A percentile compares a stretch with the other conserved stretches of the same genome.
Conservation (phyloP, 2,888 invertebrate genomes). For the Caradrina kadenii region DNA sequence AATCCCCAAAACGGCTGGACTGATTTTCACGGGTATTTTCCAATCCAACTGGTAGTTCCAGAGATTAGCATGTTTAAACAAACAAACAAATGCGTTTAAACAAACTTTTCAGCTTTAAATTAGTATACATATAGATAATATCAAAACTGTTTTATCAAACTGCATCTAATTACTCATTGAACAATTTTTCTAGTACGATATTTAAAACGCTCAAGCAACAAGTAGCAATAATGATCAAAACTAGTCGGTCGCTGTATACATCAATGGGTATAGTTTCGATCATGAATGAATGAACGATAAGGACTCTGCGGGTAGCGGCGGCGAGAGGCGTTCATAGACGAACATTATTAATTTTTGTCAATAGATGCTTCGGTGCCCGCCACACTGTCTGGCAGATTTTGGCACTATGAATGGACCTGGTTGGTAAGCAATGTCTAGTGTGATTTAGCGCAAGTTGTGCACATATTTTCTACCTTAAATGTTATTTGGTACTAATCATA, state of each 20-base stretch:
- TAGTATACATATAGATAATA: too few relatives aligned
- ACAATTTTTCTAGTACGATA: not conserved
- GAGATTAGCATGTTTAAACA: too few relatives aligned
- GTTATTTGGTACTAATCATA: too few relatives aligned
- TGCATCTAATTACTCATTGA: too few relatives aligned
- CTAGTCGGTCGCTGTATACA: constrained; percentile 37
- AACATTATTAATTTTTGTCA: constrained; percentile 59
- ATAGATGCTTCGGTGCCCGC: constrained; percentile 44
- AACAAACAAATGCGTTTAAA: too few relatives aligned
- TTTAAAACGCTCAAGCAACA: constrained; percentile 16
- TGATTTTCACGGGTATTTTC: too few relatives aligned
- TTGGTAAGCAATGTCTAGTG: not conserved
- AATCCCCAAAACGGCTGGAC: too few relatives aligned
- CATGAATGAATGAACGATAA: constrained; percentile 68
- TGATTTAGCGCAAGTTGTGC: too few relatives aligned
- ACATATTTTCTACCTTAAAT: too few relatives aligned
- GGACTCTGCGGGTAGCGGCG: constrained; percentile 63
- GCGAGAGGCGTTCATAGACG: constrained; percentile 53
- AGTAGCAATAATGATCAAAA: constrained; percentile 42
- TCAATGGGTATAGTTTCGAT: constrained; percentile 48
- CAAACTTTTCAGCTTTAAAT: too few relatives aligned
- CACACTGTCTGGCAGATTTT: constrained; percentile 48
- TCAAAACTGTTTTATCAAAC: too few relatives aligned
- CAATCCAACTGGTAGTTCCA: too few relatives aligned
- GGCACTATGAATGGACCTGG: constrained; percentile 15